phyloP scores from a whole-genome alignment of 2,113 vertebrate species.

The Periophthalmus modestus region DNA sequence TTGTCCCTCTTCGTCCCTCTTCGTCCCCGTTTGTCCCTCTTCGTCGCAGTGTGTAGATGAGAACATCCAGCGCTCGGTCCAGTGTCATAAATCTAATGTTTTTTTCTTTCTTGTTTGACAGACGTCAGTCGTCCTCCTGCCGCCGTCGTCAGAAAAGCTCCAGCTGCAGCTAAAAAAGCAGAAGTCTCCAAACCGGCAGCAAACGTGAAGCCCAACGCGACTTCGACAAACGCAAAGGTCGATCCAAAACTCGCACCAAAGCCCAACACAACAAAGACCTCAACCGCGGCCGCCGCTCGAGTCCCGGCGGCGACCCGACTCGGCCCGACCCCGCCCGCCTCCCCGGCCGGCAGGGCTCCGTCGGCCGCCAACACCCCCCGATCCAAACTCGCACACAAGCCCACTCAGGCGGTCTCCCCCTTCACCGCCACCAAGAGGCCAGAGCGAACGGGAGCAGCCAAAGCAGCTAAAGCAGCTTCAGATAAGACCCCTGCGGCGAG shows the following conservation, averaged over 20 bases:
- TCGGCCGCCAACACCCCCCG: conserved; percentile 28
- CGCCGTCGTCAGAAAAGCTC: conserved; percentile 58
- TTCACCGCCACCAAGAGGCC: conserved; percentile 50
- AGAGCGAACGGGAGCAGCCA: conserved; percentile 29
- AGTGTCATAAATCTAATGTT: not conserved
- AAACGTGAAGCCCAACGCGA: conserved; percentile 25
- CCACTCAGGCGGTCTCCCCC: conserved; percentile 65
- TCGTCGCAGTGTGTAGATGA: not conserved
- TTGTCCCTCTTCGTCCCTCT: not conserved
- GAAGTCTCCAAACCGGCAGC: conserved; percentile 57
- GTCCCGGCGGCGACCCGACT: conserved; percentile 28
- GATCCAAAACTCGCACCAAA: conserved; percentile 47
- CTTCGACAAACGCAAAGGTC: conserved; percentile 49
- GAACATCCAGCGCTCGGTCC: not conserved
- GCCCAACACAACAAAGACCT: conserved; percentile 46
- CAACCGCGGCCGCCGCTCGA: conserved; percentile 13
- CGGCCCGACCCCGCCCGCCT: conserved; percentile 43
- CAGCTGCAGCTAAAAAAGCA: conserved; percentile 52
- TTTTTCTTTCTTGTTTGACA: conserved; percentile 25
- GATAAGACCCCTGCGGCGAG: too few relatives aligned
- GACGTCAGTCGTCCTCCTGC: conserved; percentile 61
- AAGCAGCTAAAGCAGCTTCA: not conserved
- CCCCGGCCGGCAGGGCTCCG: conserved; percentile 44
- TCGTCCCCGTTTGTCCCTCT: too few relatives aligned
- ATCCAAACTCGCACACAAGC: conserved; percentile 54